Evolutionary conservation across 2,113 vertebrate genomes (phyloP).

Genomic region (Xenopus borealis): DNA sequence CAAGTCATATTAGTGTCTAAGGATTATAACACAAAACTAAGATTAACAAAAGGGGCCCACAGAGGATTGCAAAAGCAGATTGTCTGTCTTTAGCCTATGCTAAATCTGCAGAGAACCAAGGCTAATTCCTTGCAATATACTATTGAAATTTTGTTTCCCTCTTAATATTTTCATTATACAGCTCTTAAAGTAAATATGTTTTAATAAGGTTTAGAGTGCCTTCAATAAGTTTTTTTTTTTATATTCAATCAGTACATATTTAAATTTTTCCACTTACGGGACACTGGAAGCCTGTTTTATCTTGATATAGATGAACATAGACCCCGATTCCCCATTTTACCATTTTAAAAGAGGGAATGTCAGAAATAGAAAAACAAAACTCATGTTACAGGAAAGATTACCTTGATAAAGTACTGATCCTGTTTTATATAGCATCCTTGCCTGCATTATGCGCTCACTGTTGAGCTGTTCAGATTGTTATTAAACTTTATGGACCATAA

Average conservation of each 20-base stretch:
- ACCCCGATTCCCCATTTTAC: conserved; percentile 45
- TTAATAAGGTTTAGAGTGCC: too few species aligned
- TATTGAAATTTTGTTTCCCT: too few species aligned
- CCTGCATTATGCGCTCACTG: conserved; percentile 57
- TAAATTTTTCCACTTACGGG: conserved; percentile 38
- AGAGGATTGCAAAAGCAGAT: too few species aligned
- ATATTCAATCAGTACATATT: conserved; percentile 7
- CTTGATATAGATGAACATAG: conserved; percentile 49
- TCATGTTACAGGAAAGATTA: conserved; percentile 37
- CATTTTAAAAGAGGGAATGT: conserved; percentile 47
- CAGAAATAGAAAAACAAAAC: conserved; percentile 25
- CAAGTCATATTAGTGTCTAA: too few species aligned
- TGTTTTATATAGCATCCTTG: conserved; percentile 54
- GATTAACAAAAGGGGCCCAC: too few species aligned
- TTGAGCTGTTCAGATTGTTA: conserved; percentile 74
- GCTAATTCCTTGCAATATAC: too few species aligned
- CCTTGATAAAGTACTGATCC: conserved; percentile 50
- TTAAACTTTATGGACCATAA: conserved; percentile 82
- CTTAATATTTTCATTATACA: too few species aligned
- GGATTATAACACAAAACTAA: too few species aligned
- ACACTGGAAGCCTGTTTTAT: conserved; percentile 50
- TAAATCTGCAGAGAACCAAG: too few species aligned
- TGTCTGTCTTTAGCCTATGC: too few species aligned
- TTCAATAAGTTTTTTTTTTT: background rate
- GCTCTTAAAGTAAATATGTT: too few species aligned